These are phyloP conservation scores for Sceloporus tristichus DNA, from an alignment of 2,113 vertebrate genomes.

Conservation along the genomic window DNA sequence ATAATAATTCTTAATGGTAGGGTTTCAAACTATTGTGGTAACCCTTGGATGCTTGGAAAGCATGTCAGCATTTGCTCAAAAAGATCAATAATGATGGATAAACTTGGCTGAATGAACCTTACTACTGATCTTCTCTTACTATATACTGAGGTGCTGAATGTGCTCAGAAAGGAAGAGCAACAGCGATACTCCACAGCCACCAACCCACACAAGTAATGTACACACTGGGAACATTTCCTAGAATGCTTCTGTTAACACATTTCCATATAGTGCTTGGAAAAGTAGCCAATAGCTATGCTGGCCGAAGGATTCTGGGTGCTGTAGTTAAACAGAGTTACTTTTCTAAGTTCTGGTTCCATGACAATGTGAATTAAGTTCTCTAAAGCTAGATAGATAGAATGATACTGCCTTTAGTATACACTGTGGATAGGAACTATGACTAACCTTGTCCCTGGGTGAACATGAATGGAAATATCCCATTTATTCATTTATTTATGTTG, in stretches of 20 bases:
- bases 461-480: neutral
- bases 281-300: neutral
- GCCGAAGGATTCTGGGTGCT: neutral
- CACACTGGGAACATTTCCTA: neutral
- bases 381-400: neutral
- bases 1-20: neutral
- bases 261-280: neutral
- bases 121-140: neutral
- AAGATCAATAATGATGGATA: neutral
- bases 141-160: neutral
- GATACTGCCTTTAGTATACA: neutral
- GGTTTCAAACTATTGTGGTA: neutral
- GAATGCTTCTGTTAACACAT: neutral
- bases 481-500: neutral
- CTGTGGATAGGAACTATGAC: neutral
- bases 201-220: neutral
- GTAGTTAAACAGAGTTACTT: neutral
- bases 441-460: neutral
- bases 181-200: neutral
- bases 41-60: neutral
- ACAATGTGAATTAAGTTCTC: neutral
- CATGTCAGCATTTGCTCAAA: neutral
- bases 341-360: neutral
- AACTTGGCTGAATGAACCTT: neutral
- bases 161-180: neutral